phyloP scores from a whole-genome alignment of 1,140 invertebrate genomes.

The Macrosteles quadrilineatus region DNA sequence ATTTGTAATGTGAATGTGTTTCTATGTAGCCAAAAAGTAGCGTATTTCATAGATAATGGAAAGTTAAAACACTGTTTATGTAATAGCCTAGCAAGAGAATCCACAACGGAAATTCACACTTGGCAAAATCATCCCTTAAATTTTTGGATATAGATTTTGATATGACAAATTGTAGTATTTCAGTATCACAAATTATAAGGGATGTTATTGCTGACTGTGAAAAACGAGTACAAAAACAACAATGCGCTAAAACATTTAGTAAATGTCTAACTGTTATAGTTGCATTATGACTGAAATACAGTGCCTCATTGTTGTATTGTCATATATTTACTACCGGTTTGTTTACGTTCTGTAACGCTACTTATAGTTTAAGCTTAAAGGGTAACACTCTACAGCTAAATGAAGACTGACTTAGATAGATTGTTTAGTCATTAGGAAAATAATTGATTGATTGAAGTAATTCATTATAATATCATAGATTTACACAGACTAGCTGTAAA shows the following conservation, averaged over 20 bases:
- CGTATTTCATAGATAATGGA: neutral
- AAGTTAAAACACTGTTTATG: neutral
- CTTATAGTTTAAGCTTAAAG: no score
- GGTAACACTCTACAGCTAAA: no score
- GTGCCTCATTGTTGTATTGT: conserved; percentile 2
- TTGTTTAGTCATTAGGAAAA: no score
- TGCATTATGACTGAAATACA: neutral
- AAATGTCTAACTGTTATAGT: no score
- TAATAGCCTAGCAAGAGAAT: neutral
- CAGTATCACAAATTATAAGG: neutral
- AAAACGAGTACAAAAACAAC: neutral
- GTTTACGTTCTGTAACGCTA: no score
- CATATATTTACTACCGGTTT: neutral
- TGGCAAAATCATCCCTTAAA: neutral
- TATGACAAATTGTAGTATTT: neutral
- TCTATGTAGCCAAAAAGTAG: neutral
- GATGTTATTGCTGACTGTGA: conserved; percentile 14
- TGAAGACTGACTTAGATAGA: no score
- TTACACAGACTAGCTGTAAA: no score
- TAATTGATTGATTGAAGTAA: no score
- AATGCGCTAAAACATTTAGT: neutral
- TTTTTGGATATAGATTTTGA: neutral
- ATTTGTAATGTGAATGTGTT: neutral
- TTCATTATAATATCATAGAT: no score
- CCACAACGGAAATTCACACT: neutral